Evolutionary conservation across 2,888 invertebrate genomes (phyloP).

Genomic region (Boloria selene): DNA sequence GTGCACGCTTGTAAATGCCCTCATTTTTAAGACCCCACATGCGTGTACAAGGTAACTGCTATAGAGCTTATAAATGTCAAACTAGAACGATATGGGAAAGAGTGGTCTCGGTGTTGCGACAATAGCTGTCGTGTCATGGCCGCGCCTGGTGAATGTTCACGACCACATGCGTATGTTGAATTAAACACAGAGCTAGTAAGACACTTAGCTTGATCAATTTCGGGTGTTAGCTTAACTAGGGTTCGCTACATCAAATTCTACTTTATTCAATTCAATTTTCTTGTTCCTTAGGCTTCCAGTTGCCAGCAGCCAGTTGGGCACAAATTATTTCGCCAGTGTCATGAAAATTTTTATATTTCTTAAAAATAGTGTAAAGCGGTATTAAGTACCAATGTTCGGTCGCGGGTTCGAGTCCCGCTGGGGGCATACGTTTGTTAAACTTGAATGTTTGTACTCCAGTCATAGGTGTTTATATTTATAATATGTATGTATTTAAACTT

Average conservation of each 20-base stretch:
- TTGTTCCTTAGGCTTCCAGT: no score
- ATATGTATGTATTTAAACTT: no score
- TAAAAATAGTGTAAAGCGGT: no score
- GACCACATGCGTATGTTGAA: conserved; percentile 50
- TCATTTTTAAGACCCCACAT: conserved; percentile 3
- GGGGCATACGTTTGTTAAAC: no score
- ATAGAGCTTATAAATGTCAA: conserved; percentile 17
- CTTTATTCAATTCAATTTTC: neutral
- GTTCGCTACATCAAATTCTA: neutral
- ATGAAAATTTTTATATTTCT: no score
- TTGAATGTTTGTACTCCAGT: no score
- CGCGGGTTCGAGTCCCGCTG: no score
- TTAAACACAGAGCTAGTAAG: conserved; percentile 53
- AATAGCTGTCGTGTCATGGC: conserved; percentile 72
- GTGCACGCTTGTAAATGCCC: neutral
- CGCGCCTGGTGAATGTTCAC: conserved; percentile 65
- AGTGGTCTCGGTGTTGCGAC: conserved; percentile 57
- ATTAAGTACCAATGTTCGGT: no score
- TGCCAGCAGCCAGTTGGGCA: no score
- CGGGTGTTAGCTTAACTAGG: conserved; percentile 28
- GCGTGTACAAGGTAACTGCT: conserved; percentile 6
- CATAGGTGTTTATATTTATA: no score
- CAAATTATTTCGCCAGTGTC: no score
- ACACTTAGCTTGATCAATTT: conserved; percentile 43
- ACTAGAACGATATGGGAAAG: conserved; percentile 30